Conservation (phyloP, 2,888 invertebrate species). For the Nymphalis c-album region DNA sequence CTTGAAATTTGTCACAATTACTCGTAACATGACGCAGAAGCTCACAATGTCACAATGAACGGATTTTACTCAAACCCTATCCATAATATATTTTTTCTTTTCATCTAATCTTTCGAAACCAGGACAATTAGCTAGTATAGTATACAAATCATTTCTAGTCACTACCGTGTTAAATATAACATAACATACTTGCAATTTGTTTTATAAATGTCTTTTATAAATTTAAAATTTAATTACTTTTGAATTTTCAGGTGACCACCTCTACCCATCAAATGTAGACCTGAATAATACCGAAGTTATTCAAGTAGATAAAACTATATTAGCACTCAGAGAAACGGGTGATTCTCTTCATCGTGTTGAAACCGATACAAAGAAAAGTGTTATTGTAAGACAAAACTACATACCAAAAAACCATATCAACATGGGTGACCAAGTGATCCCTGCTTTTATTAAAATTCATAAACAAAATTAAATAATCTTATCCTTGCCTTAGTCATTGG, state of each 20-base stretch:
- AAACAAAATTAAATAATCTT: constrained; percentile 33
- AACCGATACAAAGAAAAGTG: constrained; percentile 38
- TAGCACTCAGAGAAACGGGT: constrained; percentile 58
- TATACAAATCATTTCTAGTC: no score
- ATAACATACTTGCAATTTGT: no score
- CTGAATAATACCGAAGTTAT: constrained; percentile 45
- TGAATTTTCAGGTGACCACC: constrained; percentile 74
- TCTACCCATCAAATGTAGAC: constrained; percentile 70
- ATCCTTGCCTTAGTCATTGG: constrained; percentile 57
- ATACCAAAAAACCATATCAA: constrained; percentile 63
- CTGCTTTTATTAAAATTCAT: constrained; percentile 44
- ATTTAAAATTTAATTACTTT: background rate
- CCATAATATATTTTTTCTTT: no score
- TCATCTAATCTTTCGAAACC: no score
- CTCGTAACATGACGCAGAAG: no score
- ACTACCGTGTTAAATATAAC: no score
- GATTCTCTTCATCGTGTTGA: constrained; percentile 61
- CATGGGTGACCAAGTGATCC: constrained; percentile 60
- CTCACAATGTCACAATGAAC: no score
- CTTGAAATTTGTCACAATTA: no score
- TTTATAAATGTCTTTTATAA: background rate
- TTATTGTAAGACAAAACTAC: constrained; percentile 58
- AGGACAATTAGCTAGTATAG: no score
- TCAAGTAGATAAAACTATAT: constrained; percentile 57
- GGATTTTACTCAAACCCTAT: no score